A percentile compares a stretch with the other conserved stretches of the same genome.
Conservation (phyloP, 2,113 vertebrate genomes). For the Dasyornis broadbenti region DNA sequence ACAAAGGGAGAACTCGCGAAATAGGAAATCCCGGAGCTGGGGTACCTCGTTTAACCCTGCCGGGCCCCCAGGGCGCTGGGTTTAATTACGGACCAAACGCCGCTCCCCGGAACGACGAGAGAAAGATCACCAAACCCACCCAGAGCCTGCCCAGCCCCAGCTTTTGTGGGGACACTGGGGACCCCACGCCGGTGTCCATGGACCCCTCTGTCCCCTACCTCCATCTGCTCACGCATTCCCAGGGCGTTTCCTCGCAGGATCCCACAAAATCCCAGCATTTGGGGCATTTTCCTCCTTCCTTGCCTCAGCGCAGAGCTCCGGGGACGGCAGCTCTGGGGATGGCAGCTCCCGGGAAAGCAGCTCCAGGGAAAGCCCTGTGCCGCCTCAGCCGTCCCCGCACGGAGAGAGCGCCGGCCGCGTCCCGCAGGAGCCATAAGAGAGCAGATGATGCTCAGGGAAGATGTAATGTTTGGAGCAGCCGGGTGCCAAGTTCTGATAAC, state of each 20-base stretch:
- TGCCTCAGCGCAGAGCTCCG: rapidly evolving
- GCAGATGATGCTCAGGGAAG: neutral
- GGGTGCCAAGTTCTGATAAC: neutral
- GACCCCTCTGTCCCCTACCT: neutral
- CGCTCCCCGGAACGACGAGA: rapidly evolving
- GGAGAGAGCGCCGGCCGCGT: neutral
- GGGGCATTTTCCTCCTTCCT: neutral
- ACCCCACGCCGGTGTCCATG: rapidly evolving
- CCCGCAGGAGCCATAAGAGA: neutral
- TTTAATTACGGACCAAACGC: neutral
- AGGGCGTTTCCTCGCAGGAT: neutral
- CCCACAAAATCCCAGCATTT: rapidly evolving
- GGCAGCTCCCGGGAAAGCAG: neutral
- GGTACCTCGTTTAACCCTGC: neutral
- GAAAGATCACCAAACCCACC: neutral
- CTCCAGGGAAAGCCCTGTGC: neutral
- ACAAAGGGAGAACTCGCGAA: neutral
- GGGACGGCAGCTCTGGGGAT: neutral
- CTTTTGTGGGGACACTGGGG: neutral
- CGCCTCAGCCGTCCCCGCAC: neutral
- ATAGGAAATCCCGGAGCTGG: conserved; percentile 1
- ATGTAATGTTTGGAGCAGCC: neutral
- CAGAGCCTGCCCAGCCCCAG: neutral
- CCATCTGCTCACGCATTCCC: rapidly evolving
- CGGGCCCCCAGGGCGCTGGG: neutral